Percentiles rank a stretch among this genome's conserved stretches.
phyloP scores from a whole-genome alignment of 2,888 invertebrate genomes.

The Tetropium fuscum region DNA sequence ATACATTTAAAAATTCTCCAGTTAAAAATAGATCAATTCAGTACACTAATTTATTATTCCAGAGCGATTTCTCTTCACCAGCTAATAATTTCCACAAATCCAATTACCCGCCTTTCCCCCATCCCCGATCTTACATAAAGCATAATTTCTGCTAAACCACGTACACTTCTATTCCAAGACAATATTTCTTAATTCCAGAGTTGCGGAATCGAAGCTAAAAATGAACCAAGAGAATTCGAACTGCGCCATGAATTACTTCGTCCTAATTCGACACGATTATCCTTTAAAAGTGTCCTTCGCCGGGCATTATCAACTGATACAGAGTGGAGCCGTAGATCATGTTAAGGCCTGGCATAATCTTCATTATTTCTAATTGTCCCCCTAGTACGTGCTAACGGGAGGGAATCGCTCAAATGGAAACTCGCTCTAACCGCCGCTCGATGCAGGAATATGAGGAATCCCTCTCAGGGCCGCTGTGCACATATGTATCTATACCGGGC shows the following conservation, averaged over 20 bases:
- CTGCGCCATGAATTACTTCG: slow-evolving; percentile 19
- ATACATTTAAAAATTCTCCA: too few species aligned
- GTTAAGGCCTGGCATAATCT: slow-evolving; percentile 55
- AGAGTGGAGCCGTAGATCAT: slow-evolving; percentile 25
- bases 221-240: slow-evolving; percentile 2
- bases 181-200: slow-evolving; percentile 20
- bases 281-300: slow-evolving; percentile 27
- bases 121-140: not conserved
- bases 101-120: not conserved
- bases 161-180: slow-evolving; percentile 10
- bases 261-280: slow-evolving; percentile 29
- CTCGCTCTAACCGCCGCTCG: not conserved
- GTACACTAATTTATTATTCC: too few species aligned
- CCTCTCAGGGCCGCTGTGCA: slow-evolving; percentile 53
- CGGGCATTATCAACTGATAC: slow-evolving; percentile 25
- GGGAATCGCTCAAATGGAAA: slow-evolving; percentile 44
- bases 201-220: not conserved
- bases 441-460: not conserved
- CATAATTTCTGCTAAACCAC: not conserved
- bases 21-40: too few species aligned
- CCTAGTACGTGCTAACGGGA: slow-evolving; percentile 61
- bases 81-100: slow-evolving; percentile 15
- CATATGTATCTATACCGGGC: slow-evolving; percentile 62
- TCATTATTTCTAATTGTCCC: slow-evolving; percentile 65
- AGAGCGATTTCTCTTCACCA: not conserved